Evolutionary conservation across 2,113 vertebrate species (phyloP), one percentile per base, ranked within the genome.

Genomic region (Marcusenius ussheri): DNA sequence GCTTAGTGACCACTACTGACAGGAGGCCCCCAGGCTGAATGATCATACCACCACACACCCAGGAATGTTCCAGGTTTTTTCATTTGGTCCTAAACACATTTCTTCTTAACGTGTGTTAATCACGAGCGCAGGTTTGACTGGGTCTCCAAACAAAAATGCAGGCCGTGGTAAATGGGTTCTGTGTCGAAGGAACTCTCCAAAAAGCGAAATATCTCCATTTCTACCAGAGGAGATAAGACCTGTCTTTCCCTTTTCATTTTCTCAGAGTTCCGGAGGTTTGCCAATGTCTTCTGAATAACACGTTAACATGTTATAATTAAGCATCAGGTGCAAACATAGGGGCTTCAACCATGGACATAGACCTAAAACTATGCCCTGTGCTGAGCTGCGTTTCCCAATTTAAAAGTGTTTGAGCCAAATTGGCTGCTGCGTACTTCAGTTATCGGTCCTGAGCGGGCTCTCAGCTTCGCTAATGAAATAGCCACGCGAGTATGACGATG

Each of bases 381-480:
- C 9, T n/a, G 19, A 84, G 24, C 7, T 1, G 6, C 13, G 10
- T 87, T 45, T 50, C 39, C 83, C 27, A 27, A 87, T 27, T 56
- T 51, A 8, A 31, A 53, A 24, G 27, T 53, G n/a, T 11, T 87
- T 87, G 15, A 56, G 27, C 46, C 86, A 88, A 91, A 24, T 53
- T 90, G 77, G 88, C 90, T 87, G 17, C 51, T 45, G 83, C 87
- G 49, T 89, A 13, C 46, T 15, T 88, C 21, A 24, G 56, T 35
- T 90, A n/a, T 84, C 24, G 46, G 83, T 47, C 90, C 88, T 80
- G 85, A 87, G 84, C 90, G 89, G 89, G 83, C 56, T 87, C 87
- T 90, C 39, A 9, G 47, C 90, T 80, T 87, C 89, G 45, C 89
- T 91, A 92, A 92, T 90, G 89, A 92, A 91, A 93, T 91, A 91